Evolutionary conservation across 2,888 invertebrate genomes (phyloP).

Genomic region (Drosophila engyochracea): DNA sequence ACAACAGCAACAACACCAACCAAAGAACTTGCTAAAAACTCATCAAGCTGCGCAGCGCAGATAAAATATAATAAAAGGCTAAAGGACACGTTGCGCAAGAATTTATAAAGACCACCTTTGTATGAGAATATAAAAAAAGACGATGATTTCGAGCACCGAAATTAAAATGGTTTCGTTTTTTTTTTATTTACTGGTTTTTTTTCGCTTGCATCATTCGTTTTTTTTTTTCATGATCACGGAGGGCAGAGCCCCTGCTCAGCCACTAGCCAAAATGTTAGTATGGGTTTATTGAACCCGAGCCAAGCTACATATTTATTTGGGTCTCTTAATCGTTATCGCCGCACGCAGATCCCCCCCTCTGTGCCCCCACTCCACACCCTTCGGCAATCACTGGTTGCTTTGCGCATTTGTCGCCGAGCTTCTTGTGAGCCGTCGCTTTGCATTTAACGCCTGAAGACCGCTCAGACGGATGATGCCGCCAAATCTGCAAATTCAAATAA

Average conservation of each 20-base stretch:
- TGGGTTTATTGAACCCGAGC: slow-evolving; percentile 67
- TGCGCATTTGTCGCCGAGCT: slow-evolving; percentile 70
- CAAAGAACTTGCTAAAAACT: slow-evolving; percentile 38
- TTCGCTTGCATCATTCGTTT: not conserved
- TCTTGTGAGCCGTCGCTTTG: slow-evolving; percentile 62
- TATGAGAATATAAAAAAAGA: slow-evolving; percentile 28
- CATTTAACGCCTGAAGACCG: slow-evolving; percentile 80
- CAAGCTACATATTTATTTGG: slow-evolving; percentile 73
- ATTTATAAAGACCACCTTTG: slow-evolving; percentile 79
- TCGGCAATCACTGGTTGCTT: slow-evolving; percentile 17
- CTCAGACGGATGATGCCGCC: slow-evolving; percentile 79
- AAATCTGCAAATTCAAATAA: slow-evolving; percentile 60
- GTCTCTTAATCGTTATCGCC: slow-evolving; percentile 67
- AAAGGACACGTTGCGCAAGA: slow-evolving; percentile 78
- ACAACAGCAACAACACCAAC: slow-evolving; percentile 9
- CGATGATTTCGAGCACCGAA: slow-evolving; percentile 34
- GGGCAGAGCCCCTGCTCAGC: slow-evolving; percentile 57
- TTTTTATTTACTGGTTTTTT: slow-evolving; percentile 1
- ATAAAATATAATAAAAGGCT: slow-evolving; percentile 79
- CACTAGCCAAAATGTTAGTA: slow-evolving; percentile 65
- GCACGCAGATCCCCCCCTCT: slow-evolving; percentile 18
- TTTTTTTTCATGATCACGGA: slow-evolving; percentile 15
- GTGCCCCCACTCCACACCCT: not conserved
- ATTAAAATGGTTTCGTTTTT: slow-evolving; percentile 66
- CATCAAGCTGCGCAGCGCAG: slow-evolving; percentile 40